Evolutionary conservation across 2,113 vertebrate species (phyloP), one percentile per base, ranked within the genome.

Genomic region (Eolophus roseicapilla): DNA sequence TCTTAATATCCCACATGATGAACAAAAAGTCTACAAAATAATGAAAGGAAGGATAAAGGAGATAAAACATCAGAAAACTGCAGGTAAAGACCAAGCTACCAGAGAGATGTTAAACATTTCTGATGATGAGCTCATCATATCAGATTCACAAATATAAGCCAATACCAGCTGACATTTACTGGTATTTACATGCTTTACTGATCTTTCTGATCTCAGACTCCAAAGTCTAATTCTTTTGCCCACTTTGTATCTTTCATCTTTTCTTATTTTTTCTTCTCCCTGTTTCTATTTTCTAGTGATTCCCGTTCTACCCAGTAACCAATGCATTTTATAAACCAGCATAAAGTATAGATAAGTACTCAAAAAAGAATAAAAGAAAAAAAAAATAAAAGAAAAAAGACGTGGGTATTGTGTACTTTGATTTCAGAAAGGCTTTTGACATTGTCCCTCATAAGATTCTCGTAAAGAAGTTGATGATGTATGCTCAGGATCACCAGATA

Each of bases 131-230:
- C 19, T 93, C 47, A 64, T 64, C 19, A 19, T 23, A 47, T 10
- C 39, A 93, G 59, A 88, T 39, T 76, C 75, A 73, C 67, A 85
- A 96, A 73, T 68, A 68, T 7, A 75, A 93, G 46, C 59, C 78
- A 81, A 82, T 65, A 87, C 82, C 75, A 95, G 62, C 52, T 95
- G 93, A 94, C 85, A 90, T 95, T 96, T 88, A 47, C 47, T 94
- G 93, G 17, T 82, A 95, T 96, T 94, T 96, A 91, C 62, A 82
- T 62, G 57, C 18, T 94, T 86, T 90, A 67, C 31, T 53, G 68
- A 79, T 35, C 14, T 88, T 94, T 90, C 71, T 86, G 59, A 77
- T 80, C 53, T 69, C 71, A 57, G 52, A 55, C 53, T 93, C 53
- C 37, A 77, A 90, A 95, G 80, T n/a, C 24, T 84, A 46, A 74